Percentiles rank a stretch among this genome's conserved stretches.
Conservation (phyloP, 2,797 vertebrate genomes). For the Danionella dracula region DNA sequence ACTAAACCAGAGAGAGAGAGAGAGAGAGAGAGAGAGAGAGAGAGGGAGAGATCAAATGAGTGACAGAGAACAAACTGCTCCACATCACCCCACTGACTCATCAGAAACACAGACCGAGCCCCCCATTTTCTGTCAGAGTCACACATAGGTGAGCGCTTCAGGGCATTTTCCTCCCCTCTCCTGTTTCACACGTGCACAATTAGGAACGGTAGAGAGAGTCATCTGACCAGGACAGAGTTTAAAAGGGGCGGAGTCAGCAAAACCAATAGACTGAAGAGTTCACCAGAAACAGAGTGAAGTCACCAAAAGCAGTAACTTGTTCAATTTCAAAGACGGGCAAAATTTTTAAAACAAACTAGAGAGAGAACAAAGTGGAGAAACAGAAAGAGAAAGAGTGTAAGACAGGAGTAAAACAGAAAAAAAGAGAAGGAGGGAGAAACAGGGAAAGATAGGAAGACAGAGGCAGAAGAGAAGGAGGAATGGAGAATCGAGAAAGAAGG, state of each 20-base stretch:
- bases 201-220: conserved; percentile 38
- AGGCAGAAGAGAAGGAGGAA: no score
- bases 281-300: no score
- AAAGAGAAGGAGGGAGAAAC: no score
- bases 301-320: no score
- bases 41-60: background rate
- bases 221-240: conserved; percentile 9
- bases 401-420: no score
- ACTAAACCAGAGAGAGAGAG: conserved; percentile 50
- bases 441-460: no score
- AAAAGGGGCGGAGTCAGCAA: conserved; percentile 32
- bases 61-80: no score
- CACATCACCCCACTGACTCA: conserved; percentile 17
- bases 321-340: no score
- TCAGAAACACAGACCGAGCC: conserved; percentile 2
- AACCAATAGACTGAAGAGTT: conserved; percentile 13
- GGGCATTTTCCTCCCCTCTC: background rate
- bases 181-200: conserved; percentile 24
- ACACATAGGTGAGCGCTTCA: background rate
- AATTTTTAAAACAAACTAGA: no score
- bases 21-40: background rate
- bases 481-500: no score
- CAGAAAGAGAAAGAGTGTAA: no score
- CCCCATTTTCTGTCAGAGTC: background rate
- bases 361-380: no score